phyloP scores from a whole-genome alignment of 2,888 invertebrate species.

The Eurois occulta region DNA sequence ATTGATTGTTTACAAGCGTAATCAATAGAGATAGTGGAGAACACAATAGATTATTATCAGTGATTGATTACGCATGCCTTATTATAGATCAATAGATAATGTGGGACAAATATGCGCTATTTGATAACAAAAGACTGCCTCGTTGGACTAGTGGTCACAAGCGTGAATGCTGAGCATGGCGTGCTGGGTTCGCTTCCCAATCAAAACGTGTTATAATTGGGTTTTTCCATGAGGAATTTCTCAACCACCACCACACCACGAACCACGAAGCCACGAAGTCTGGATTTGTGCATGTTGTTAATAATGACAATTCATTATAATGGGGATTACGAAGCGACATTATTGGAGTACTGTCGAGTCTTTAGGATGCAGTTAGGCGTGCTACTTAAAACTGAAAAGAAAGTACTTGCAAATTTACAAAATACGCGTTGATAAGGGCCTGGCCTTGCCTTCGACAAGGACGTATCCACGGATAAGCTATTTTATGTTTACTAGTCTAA shows the following conservation, averaged over 20 bases:
- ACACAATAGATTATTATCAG: constrained; percentile 7
- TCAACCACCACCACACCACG: too few species aligned
- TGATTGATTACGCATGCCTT: not conserved
- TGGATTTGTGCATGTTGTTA: too few species aligned
- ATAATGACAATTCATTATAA: too few species aligned
- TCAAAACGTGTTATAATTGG: too few species aligned
- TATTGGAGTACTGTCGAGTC: not conserved
- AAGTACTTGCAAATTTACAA: not conserved
- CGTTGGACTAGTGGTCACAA: too few species aligned
- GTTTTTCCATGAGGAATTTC: too few species aligned
- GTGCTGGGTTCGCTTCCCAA: too few species aligned
- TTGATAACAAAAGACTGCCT: not conserved
- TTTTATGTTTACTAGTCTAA: not conserved
- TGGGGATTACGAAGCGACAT: not conserved
- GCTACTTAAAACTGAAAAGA: not conserved
- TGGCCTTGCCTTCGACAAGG: not conserved
- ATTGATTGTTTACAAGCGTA: constrained; percentile 21
- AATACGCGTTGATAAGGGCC: not conserved
- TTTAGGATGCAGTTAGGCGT: not conserved
- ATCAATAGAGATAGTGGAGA: constrained; percentile 17
- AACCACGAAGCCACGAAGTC: too few species aligned
- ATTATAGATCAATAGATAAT: constrained; percentile 1
- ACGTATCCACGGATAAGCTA: not conserved
- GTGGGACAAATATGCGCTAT: constrained; percentile 12
- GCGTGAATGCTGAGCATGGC: too few species aligned